A percentile compares a stretch with the other conserved stretches of the same genome.
Conservation (phyloP, 37 sponge, comb jelly and placozoan species). For the Haliclona indistincta region DNA sequence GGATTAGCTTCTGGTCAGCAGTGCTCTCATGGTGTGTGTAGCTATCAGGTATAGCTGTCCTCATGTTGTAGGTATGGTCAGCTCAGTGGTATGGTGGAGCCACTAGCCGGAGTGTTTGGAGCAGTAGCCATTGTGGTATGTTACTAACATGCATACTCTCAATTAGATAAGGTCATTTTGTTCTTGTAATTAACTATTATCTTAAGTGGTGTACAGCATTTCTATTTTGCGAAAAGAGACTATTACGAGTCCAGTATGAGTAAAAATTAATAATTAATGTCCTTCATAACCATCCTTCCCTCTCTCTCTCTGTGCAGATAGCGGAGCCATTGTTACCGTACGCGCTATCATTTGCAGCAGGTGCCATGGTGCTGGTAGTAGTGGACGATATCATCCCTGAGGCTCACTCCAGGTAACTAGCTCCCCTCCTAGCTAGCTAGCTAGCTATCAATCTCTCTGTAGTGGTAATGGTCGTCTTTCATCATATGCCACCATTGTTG, state of each 20-base stretch:
- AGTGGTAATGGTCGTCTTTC: constrained; percentile 91
- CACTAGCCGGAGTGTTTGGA: constrained; percentile 90
- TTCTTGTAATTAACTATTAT: too few relatives aligned
- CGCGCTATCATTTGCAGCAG: constrained; percentile 97
- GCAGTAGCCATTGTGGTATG: constrained; percentile 78
- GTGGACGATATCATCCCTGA: constrained; percentile 95
- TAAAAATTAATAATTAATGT: background rate
- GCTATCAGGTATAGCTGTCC: background rate
- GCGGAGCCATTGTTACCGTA: constrained; percentile 89
- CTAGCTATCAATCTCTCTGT: background rate
- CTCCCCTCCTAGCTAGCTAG: background rate
- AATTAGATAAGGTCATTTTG: too few relatives aligned
- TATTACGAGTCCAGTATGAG: background rate
- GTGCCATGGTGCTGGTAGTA: constrained; percentile 98
- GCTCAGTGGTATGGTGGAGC: constrained; percentile 98
- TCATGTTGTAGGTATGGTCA: constrained; percentile 86
- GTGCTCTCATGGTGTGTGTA: background rate
- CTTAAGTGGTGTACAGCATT: too few relatives aligned
- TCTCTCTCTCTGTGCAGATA: constrained; percentile 39
- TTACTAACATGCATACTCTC: too few relatives aligned
- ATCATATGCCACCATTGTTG: constrained; percentile 69
- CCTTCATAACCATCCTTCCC: background rate
- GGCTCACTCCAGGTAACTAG: constrained; percentile 64
- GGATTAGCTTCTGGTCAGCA: constrained; percentile 87
- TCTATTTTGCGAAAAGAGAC: background rate